A percentile compares a stretch with the other conserved stretches of the same genome.
phyloP scores from a whole-genome alignment of 2,888 invertebrate genomes.

The Acronicta psi region DNA sequence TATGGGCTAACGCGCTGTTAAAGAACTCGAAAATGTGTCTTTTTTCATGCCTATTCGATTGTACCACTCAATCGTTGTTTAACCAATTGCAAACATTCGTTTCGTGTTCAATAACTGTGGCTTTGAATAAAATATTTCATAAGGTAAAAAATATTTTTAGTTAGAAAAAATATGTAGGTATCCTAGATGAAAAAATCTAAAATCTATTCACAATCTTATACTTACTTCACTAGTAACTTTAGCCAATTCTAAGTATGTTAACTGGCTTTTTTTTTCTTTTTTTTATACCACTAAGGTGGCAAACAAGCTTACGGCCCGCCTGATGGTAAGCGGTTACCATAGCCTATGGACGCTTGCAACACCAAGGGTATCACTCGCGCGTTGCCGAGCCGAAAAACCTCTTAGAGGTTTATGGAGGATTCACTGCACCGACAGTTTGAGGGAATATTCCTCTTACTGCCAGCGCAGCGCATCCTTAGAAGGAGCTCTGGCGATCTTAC shows the following conservation, averaged over 20 bases:
- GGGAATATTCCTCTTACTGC: no score
- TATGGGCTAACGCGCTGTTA: conserved; percentile 28
- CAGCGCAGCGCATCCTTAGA: no score
- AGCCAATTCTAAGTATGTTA: no score
- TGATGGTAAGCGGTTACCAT: no score
- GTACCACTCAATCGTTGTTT: conserved; percentile 44
- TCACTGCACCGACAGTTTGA: no score
- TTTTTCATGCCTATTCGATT: conserved; percentile 31
- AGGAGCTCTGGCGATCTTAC: no score
- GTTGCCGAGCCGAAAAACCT: no score
- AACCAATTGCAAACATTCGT: conserved; percentile 47
- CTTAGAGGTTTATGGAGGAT: no score
- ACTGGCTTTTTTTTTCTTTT: not conserved
- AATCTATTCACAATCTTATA: conserved; percentile 1
- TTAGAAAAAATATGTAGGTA: conserved; percentile 9
- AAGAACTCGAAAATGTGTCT: conserved; percentile 27
- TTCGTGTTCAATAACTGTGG: conserved; percentile 31
- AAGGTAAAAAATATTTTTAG: conserved; percentile 9
- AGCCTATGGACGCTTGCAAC: no score
- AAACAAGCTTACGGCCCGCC: no score
- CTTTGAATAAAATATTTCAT: conserved; percentile 23
- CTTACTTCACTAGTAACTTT: not conserved
- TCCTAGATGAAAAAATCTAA: not conserved
- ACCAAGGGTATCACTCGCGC: no score
- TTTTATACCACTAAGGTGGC: no score